A percentile compares a stretch with the other conserved stretches of the same genome.
Evolutionary conservation across 1,140 invertebrate species (phyloP).

Genomic region (Drosophila lowei): DNA sequence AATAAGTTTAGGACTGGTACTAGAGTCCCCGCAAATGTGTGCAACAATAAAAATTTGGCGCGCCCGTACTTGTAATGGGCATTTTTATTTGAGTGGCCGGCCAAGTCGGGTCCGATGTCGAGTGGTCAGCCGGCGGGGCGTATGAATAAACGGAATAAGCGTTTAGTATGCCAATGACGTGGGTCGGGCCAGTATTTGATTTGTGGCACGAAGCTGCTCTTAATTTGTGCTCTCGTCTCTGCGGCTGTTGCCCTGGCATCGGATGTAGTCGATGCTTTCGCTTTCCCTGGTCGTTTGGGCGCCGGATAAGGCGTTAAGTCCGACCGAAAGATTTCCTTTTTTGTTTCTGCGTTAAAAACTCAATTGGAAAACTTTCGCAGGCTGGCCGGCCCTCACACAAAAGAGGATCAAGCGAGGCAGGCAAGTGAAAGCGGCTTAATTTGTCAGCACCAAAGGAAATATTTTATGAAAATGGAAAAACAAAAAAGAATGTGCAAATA

Average conservation of each 20-base stretch:
- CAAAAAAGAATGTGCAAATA: constrained; percentile 34
- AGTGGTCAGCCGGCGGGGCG: constrained; percentile 43
- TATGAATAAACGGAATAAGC: constrained; percentile 67
- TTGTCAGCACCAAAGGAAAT: constrained; percentile 51
- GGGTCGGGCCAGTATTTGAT: constrained; percentile 30
- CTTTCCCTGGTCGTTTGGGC: too few relatives aligned
- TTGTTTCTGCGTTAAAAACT: constrained; percentile 52
- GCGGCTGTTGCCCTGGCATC: constrained; percentile 29
- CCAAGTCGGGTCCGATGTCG: constrained; percentile 27
- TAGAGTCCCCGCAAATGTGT: constrained; percentile 43
- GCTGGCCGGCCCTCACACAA: neutral
- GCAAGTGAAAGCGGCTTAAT: constrained; percentile 53
- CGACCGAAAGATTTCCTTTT: constrained; percentile 33
- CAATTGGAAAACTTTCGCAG: constrained; percentile 31
- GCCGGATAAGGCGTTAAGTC: constrained; percentile 44
- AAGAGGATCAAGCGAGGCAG: constrained; percentile 20
- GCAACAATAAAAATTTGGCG: constrained; percentile 66
- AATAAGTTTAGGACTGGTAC: constrained; percentile 46
- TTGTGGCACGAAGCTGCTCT: constrained; percentile 40
- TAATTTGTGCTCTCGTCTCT: constrained; percentile 6
- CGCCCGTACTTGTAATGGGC: constrained; percentile 55
- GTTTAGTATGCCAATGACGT: constrained; percentile 40
- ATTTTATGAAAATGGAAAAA: constrained; percentile 6
- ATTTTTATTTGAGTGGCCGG: constrained; percentile 48
- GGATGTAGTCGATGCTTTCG: neutral